These are phyloP conservation scores for Pycnomerus fuliginosus DNA, from an alignment of 2,888 invertebrate species.

Conservation along the genomic window DNA sequence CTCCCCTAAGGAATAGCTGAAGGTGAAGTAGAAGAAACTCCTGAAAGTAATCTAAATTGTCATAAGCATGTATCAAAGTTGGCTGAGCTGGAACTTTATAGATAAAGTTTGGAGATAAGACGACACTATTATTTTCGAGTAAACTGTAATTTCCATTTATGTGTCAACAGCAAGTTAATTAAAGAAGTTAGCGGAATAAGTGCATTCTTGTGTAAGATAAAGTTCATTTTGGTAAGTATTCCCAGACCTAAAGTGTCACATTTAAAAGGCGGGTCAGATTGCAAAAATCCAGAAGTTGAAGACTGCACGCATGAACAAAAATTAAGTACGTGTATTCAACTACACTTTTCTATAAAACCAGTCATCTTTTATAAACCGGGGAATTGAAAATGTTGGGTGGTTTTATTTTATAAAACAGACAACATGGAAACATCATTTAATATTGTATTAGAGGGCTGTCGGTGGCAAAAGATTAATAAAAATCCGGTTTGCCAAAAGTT, in stretches of 20 bases:
- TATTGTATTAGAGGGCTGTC: too few relatives aligned
- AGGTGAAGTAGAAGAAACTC: too few relatives aligned
- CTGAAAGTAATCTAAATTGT: too few relatives aligned
- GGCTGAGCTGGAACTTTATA: slow-evolving; percentile 24
- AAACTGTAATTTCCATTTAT: slow-evolving; percentile 50
- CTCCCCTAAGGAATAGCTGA: too few relatives aligned
- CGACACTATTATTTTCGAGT: slow-evolving; percentile 42
- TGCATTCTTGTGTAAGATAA: slow-evolving; percentile 52
- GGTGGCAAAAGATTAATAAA: too few relatives aligned
- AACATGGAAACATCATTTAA: too few relatives aligned
- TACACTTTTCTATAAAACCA: too few relatives aligned
- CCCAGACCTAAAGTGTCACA: slow-evolving; percentile 43
- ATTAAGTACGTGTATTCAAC: too few relatives aligned
- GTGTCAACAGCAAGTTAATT: slow-evolving; percentile 52
- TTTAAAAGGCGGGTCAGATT: slow-evolving; percentile 26
- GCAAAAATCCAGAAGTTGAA: slow-evolving; percentile 8
- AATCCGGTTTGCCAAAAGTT: too few relatives aligned
- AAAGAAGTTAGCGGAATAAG: slow-evolving; percentile 53
- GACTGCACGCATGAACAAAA: slow-evolving; percentile 2
- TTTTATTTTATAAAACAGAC: too few relatives aligned
- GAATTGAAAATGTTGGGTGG: too few relatives aligned
- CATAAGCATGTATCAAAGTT: slow-evolving; percentile 28
- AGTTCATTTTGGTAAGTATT: slow-evolving; percentile 38
- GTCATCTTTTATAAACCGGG: too few relatives aligned
- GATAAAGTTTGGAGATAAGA: slow-evolving; percentile 32